Base-by-base conservation (phyloP, 2,888 invertebrate genomes). In the Drosophila gaucha region DNA sequence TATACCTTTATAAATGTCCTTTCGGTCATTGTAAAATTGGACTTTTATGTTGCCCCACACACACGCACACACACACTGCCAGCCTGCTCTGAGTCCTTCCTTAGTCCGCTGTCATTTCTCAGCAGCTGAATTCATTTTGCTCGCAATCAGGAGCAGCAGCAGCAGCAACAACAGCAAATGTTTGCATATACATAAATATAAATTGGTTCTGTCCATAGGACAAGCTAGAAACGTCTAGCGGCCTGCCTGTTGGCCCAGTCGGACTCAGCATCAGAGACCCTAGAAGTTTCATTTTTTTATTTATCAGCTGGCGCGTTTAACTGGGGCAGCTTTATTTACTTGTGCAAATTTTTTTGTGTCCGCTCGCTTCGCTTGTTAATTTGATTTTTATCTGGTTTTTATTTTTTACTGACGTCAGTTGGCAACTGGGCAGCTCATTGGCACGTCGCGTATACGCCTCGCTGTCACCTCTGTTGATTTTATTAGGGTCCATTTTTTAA, bases 381-480 rank as follows among this genome's bases (percentile, higher is more conserved):
- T 84, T 86, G 84, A 84, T 84, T 86, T 83, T 84, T 86, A 84
- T 84, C 86, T 86, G 51, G 52, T 68, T 70, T 84, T 73, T 84
- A 77, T 84, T 78, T 84, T 76, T 62, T 69, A 73, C 65, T 59
- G 57, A 26, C 47, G 30, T 65, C 41, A 39, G 49, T 36, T 39
- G 49, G 33, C 43, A 65, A 33, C 49, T 50, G 43, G 65, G 47
- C 74, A 56, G 64, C 70, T 71, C 55, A 66, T 80, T 83, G 69
- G 55, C 70, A 70, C 71, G 49, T 79, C 36, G 63, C 49, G 76
- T 56, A 58, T 70, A 55, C 76, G 65, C 57, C 62, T 36, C 57
- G 78, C 58, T 75, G 69, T 58, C 67, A 44, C 20, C 38, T 22
- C 41, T 18, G 46, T 49, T 69, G 46, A 52, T 75, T 75, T 78